These are phyloP conservation scores for Semnornis frantzii DNA, from an alignment of 2,113 vertebrate genomes.

Conservation along the genomic window DNA sequence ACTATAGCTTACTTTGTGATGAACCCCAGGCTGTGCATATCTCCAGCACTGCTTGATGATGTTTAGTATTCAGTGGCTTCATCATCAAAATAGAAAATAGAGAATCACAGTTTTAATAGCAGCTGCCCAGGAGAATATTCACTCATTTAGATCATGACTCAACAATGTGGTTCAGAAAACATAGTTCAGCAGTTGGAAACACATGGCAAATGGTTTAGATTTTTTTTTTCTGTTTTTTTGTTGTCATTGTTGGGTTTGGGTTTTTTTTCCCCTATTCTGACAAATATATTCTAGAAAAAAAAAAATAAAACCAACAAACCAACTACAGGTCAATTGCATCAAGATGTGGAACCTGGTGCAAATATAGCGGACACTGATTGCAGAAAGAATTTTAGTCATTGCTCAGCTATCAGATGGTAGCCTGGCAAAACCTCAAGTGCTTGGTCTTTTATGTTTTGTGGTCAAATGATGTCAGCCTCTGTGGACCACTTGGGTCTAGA, in stretches of 20 bases:
- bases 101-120: background rate
- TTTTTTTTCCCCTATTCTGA: conserved; percentile 1
- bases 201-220: background rate
- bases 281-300: background rate
- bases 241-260: no score
- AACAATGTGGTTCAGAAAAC: conserved; percentile 20
- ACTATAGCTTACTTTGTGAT: background rate
- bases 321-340: background rate
- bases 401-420: background rate
- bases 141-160: conserved; percentile 3
- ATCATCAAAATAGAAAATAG: background rate
- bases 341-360: background rate
- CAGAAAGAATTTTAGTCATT: background rate
- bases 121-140: background rate
- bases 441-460: conserved; percentile 19
- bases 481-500: background rate
- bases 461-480: conserved; percentile 48
- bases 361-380: background rate
- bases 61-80: background rate
- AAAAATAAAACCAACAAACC: background rate
- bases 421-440: background rate
- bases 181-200: background rate
- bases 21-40: background rate
- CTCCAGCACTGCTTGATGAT: background rate
- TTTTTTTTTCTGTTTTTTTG: background rate